Percentiles rank a stretch among this genome's conserved stretches.
These are phyloP conservation scores for Zygaena filipendulae DNA, from an alignment of 2,888 invertebrate species.

Conservation along the genomic window DNA sequence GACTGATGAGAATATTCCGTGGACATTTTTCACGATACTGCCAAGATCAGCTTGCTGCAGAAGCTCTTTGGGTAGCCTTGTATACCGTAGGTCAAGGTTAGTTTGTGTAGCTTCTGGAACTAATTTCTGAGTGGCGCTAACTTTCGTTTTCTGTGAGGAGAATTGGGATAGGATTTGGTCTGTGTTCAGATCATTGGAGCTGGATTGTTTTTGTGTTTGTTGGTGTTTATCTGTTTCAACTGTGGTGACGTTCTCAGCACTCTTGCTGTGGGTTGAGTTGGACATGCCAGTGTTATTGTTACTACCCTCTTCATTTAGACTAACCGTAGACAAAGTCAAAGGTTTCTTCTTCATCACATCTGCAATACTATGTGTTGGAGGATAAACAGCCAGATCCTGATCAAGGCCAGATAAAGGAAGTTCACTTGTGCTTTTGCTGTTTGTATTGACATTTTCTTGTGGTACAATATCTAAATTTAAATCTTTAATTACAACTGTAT, in stretches of 20 bases:
- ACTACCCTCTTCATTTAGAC: constrained; percentile 30
- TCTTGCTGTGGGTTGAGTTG: constrained; percentile 35
- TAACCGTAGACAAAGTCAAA: constrained; percentile 37
- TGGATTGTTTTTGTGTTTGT: constrained; percentile 21
- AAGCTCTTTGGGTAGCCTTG: constrained; percentile 46
- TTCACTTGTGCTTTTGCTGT: too few relatives aligned
- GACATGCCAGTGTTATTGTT: constrained; percentile 3
- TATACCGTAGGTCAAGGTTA: constrained; percentile 27
- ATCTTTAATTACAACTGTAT: too few relatives aligned
- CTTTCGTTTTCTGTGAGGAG: constrained; percentile 38
- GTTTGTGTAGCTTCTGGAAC: constrained; percentile 25
- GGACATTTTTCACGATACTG: constrained; percentile 58
- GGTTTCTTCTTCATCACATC: constrained; percentile 18
- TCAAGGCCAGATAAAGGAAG: too few relatives aligned
- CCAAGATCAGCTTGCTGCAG: constrained; percentile 52
- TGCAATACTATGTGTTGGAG: too few relatives aligned
- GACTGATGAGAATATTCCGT: constrained; percentile 57
- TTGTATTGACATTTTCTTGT: too few relatives aligned
- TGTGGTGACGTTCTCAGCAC: constrained; percentile 44
- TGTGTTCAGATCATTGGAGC: constrained; percentile 31
- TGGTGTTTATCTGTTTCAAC: constrained; percentile 15
- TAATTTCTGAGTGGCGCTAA: constrained; percentile 37
- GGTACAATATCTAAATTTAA: too few relatives aligned
- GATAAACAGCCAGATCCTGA: too few relatives aligned
- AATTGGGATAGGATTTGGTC: constrained; percentile 44